Evolutionary conservation across 2,888 invertebrate genomes (phyloP).

Genomic region (Apodemia mormo): DNA sequence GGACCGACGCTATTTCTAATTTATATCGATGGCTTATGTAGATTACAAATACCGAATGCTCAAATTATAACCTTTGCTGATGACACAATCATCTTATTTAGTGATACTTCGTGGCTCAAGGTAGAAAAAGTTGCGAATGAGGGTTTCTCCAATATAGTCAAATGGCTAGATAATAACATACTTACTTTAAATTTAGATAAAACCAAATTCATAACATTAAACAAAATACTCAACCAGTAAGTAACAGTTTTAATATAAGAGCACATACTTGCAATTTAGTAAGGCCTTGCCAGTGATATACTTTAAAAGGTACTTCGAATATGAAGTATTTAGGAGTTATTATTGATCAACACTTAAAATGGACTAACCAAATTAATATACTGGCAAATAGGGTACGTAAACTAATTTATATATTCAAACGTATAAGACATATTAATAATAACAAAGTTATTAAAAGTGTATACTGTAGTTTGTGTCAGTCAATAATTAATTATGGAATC

Average conservation of each 20-base stretch:
- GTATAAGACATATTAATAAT: background rate
- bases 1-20: background rate
- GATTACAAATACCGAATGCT: background rate
- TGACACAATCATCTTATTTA: background rate
- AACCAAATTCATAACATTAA: background rate
- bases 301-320: background rate
- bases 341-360: background rate
- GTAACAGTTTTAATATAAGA: constrained; percentile 2
- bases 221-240: background rate
- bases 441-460: background rate
- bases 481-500: background rate
- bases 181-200: background rate
- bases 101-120: background rate
- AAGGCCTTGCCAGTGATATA: background rate
- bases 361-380: background rate
- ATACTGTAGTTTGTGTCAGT: background rate
- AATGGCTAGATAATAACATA: background rate
- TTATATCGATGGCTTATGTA: background rate
- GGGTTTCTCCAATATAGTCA: background rate
- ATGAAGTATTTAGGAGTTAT: background rate
- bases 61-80: constrained; percentile 1
- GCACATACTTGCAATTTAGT: background rate
- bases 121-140: background rate
- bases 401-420: constrained; percentile 4
- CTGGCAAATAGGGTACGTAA: background rate